Conservation (phyloP, 2,797 vertebrate species). For the Gallinago solitaria region DNA sequence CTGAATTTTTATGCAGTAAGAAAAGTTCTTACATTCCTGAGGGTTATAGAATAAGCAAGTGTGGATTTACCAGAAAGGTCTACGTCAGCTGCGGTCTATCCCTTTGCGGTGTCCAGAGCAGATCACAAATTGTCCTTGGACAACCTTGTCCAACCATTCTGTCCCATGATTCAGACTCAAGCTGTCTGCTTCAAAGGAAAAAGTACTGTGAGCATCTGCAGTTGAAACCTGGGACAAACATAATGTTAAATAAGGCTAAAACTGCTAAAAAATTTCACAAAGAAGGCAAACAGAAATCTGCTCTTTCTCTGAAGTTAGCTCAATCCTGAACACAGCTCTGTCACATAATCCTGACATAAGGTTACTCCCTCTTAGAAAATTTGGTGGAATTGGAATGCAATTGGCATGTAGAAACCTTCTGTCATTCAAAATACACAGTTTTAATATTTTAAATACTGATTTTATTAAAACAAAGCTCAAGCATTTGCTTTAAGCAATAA, state of each 20-base stretch:
- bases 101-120: background rate
- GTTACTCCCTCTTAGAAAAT: background rate
- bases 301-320: background rate
- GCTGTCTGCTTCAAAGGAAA: background rate
- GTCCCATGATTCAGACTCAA: background rate
- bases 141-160: background rate
- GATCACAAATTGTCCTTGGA: background rate
- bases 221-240: background rate
- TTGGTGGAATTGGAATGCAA: background rate
- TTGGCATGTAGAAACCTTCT: background rate
- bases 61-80: background rate
- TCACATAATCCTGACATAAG: background rate
- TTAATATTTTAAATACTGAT: background rate
- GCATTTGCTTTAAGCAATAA: background rate
- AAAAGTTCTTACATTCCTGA: background rate
- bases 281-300: background rate
- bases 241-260: background rate
- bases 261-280: background rate
- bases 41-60: background rate
- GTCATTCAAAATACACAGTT: background rate
- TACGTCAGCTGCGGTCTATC: background rate
- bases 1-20: background rate
- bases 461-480: background rate
- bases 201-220: background rate
- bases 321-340: background rate